Evolutionary conservation across 53 echinoderm and acorn worm species (phyloP).

Genomic region (Luidia sarsii): DNA sequence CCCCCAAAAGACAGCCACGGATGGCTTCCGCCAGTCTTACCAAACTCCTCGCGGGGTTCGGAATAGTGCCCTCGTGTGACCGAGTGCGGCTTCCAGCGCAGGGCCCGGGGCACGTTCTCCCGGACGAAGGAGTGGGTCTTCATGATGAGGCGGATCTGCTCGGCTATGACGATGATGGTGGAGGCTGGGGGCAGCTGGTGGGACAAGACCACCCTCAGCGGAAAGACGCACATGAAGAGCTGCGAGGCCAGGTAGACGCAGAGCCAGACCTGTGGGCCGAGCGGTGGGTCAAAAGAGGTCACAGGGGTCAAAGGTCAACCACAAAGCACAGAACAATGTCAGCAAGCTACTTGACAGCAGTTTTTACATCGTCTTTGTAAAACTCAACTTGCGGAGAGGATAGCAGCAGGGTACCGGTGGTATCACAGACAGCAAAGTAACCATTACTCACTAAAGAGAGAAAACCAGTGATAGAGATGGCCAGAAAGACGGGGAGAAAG

Average conservation of each 20-base stretch:
- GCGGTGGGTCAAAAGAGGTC: no score
- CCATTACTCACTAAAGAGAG: no score
- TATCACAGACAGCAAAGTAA: no score
- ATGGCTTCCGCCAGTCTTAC: no score
- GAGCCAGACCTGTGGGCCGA: slow-evolving; percentile 76
- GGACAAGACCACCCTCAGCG: slow-evolving; percentile 56
- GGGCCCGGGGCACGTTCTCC: slow-evolving; percentile 77
- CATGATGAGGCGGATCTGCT: slow-evolving; percentile 90
- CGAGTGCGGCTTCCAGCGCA: slow-evolving; percentile 66
- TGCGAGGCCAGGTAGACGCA: slow-evolving; percentile 64
- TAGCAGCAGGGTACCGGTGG: neutral
- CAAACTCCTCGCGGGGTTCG: no score
- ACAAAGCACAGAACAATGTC: no score
- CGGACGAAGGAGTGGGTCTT: slow-evolving; percentile 95
- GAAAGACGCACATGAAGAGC: slow-evolving; percentile 64
- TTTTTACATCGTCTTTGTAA: no score
- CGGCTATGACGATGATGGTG: slow-evolving; percentile 70
- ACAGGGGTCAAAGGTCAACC: neutral
- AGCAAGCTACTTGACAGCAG: no score
- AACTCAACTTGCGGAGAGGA: neutral
- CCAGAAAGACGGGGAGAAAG: no score
- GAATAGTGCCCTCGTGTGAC: no score
- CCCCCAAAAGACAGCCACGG: no score
- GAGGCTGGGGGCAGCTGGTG: slow-evolving; percentile 85
- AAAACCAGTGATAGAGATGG: no score